A percentile compares a stretch with the other conserved stretches of the same genome.
Conservation (phyloP, 2,888 invertebrate genomes). For the Andrena bucephala region DNA sequence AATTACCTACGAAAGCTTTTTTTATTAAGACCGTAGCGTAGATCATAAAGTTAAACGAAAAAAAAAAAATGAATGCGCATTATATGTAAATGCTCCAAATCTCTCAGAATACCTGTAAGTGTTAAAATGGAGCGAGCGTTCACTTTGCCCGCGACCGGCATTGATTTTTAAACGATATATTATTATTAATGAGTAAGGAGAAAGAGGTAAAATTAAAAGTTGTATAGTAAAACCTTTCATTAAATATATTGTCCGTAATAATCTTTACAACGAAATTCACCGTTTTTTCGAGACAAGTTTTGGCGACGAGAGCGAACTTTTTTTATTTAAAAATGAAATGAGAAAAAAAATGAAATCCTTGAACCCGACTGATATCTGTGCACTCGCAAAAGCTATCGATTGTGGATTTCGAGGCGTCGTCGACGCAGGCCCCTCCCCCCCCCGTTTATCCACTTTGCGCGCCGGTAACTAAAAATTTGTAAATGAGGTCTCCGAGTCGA, state of each 20-base stretch:
- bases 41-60: slow-evolving; percentile 74
- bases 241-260: slow-evolving; percentile 82
- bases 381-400: slow-evolving; percentile 64
- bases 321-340: slow-evolving; percentile 68
- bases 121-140: slow-evolving; percentile 75
- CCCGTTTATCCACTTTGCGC: slow-evolving; percentile 68
- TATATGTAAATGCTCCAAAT: slow-evolving; percentile 77
- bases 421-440: slow-evolving; percentile 61
- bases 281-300: slow-evolving; percentile 78
- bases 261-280: slow-evolving; percentile 84
- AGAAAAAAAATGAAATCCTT: slow-evolving; percentile 52
- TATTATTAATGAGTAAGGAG: slow-evolving; percentile 78
- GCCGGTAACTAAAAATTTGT: slow-evolving; percentile 62
- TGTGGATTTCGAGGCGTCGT: slow-evolving; percentile 73
- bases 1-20: slow-evolving; percentile 79
- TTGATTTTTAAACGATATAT: slow-evolving; percentile 82
- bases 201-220: slow-evolving; percentile 81
- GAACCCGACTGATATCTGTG: slow-evolving; percentile 75
- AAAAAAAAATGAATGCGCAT: slow-evolving; percentile 67
- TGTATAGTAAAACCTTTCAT: slow-evolving; percentile 83
- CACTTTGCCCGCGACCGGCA: slow-evolving; percentile 79
- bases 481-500: slow-evolving; percentile 72
- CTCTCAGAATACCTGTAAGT: slow-evolving; percentile 79
- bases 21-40: slow-evolving; percentile 82
- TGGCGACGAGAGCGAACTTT: slow-evolving; percentile 78